Evolutionary conservation across 1,140 invertebrate genomes (phyloP).

Genomic region (Linepithema humile): DNA sequence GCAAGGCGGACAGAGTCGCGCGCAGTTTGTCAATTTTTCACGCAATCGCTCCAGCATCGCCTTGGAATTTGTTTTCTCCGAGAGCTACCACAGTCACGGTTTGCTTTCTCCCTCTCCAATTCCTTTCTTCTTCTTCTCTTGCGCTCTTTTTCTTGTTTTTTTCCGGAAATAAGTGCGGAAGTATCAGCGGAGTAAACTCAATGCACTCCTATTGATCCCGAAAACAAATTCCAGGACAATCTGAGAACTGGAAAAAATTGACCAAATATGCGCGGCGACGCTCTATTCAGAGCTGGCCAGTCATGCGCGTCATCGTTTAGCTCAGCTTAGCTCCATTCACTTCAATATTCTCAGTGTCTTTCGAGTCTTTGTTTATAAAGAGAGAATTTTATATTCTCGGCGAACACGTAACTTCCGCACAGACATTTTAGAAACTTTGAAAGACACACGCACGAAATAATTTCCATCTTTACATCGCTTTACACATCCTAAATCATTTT

Average conservation of each 20-base stretch:
- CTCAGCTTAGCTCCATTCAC: conserved; percentile 26
- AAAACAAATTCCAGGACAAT: conserved; percentile 43
- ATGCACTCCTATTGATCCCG: conserved; percentile 38
- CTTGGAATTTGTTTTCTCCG: conserved; percentile 43
- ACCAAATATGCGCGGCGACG: conserved; percentile 45
- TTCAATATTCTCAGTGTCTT: neutral
- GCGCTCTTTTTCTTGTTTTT: neutral
- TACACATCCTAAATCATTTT: neutral
- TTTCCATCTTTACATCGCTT: neutral
- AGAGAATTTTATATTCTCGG: conserved; percentile 1
- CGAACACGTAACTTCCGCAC: neutral
- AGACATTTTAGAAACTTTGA: neutral
- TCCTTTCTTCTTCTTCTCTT: too few species aligned
- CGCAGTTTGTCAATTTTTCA: conserved; percentile 50
- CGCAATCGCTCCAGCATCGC: conserved; percentile 19
- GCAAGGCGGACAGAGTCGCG: neutral
- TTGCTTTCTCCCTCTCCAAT: neutral
- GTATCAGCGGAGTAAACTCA: conserved; percentile 13
- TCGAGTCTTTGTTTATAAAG: conserved; percentile 20
- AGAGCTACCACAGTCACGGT: neutral
- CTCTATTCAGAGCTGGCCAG: neutral
- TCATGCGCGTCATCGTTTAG: conserved; percentile 49
- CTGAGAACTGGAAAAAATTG: conserved; percentile 38
- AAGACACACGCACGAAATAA: neutral
- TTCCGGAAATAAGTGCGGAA: conserved; percentile 21